Evolutionary conservation across 2,888 invertebrate genomes (phyloP).

Genomic region (Pteria penguin): DNA sequence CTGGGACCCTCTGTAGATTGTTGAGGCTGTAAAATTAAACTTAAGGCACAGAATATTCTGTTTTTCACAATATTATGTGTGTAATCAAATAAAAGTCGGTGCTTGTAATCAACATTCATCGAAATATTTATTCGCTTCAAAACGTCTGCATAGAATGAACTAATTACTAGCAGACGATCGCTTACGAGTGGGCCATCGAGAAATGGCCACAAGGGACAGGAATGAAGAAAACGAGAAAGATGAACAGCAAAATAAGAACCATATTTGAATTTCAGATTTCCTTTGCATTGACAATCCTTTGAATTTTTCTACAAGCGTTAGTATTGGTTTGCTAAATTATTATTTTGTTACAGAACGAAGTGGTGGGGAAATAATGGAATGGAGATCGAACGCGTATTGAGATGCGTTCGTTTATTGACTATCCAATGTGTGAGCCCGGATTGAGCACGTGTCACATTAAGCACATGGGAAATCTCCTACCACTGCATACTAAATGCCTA

Average conservation of each 20-base stretch:
- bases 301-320: conserved; percentile 35
- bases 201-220: conserved; percentile 36
- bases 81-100: conserved; percentile 28
- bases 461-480: conserved; percentile 32
- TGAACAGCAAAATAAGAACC: conserved; percentile 25
- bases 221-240: conserved; percentile 17
- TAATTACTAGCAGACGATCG: conserved; percentile 35
- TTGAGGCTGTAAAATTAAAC: neutral
- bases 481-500: conserved; percentile 27
- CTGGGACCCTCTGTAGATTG: neutral
- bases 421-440: conserved; percentile 18
- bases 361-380: neutral
- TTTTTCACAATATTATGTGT: conserved; percentile 30
- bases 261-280: conserved; percentile 39
- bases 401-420: neutral
- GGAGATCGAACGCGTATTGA: neutral
- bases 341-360: conserved; percentile 22
- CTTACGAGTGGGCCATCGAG: conserved; percentile 6
- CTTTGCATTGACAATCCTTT: conserved; percentile 34
- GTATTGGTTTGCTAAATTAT: conserved; percentile 44
- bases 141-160: conserved; percentile 37
- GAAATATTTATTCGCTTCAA: conserved; percentile 44
- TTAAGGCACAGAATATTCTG: neutral
- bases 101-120: conserved; percentile 40
- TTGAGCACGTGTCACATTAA: conserved; percentile 28